Evolutionary conservation across 2,888 invertebrate genomes (phyloP).

Genomic region (Pandemis cinnamomeana): DNA sequence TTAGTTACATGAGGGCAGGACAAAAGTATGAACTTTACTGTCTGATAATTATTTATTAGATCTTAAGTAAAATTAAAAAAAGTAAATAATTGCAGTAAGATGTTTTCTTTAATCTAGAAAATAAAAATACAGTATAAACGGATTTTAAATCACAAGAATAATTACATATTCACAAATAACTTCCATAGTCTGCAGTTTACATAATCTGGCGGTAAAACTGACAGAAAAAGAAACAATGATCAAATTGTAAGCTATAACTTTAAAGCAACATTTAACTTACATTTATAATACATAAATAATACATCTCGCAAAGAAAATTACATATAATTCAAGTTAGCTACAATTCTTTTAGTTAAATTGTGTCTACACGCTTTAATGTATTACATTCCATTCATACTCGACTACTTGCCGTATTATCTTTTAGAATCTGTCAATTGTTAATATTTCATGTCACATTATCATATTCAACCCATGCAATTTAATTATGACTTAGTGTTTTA

Average conservation of each 20-base stretch:
- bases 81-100: slow-evolving; percentile 69
- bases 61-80: slow-evolving; percentile 51
- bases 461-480: slow-evolving; percentile 42
- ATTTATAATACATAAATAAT: slow-evolving; percentile 83
- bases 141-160: slow-evolving; percentile 84
- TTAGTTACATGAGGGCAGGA: neutral
- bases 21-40: neutral
- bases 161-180: slow-evolving; percentile 85
- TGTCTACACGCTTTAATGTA: slow-evolving; percentile 71
- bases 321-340: slow-evolving; percentile 83
- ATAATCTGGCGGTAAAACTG: slow-evolving; percentile 75
- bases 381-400: slow-evolving; percentile 60
- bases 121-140: slow-evolving; percentile 84
- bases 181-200: slow-evolving; percentile 71
- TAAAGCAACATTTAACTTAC: slow-evolving; percentile 83
- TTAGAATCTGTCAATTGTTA: slow-evolving; percentile 62
- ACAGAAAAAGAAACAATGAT: slow-evolving; percentile 74
- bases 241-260: slow-evolving; percentile 78
- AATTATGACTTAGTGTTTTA: slow-evolving; percentile 70
- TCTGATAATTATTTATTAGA: slow-evolving; percentile 14
- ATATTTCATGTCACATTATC: slow-evolving; percentile 49
- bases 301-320: slow-evolving; percentile 82
- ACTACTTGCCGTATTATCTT: slow-evolving; percentile 53
- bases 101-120: slow-evolving; percentile 84
- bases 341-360: slow-evolving; percentile 78